Percentiles rank a stretch among this genome's conserved stretches.
phyloP scores from a whole-genome alignment of 2,888 invertebrate species.

The Rhagonycha lutea region DNA sequence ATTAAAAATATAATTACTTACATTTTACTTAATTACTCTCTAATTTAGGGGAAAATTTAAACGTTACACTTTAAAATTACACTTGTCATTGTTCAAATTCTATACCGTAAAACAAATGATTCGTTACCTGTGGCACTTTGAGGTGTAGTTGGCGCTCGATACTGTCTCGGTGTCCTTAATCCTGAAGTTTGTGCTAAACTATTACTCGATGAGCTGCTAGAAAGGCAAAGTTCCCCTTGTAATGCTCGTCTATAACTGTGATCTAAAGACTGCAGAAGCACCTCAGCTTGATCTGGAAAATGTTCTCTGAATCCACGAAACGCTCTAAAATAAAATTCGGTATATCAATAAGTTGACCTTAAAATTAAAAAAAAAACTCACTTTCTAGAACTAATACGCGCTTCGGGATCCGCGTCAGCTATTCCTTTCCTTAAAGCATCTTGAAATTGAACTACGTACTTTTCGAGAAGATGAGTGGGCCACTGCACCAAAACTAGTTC shows the following conservation, averaged over 20 bases:
- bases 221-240: slow-evolving; percentile 60
- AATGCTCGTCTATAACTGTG: slow-evolving; percentile 72
- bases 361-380: slow-evolving; percentile 50
- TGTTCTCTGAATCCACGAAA: slow-evolving; percentile 88
- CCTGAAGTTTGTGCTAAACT: slow-evolving; percentile 56
- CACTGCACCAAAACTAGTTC: slow-evolving; percentile 83
- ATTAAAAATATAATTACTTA: neutral
- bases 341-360: neutral
- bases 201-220: slow-evolving; percentile 60
- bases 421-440: slow-evolving; percentile 88
- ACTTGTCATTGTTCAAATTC: neutral
- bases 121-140: slow-evolving; percentile 51
- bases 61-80: neutral
- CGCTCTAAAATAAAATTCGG: slow-evolving; percentile 62
- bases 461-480: slow-evolving; percentile 83
- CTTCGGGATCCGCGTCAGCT: slow-evolving; percentile 91
- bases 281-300: slow-evolving; percentile 89
- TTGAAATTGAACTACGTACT: slow-evolving; percentile 74
- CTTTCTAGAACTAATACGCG: slow-evolving; percentile 81
- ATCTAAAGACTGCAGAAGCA: slow-evolving; percentile 81
- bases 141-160: slow-evolving; percentile 47
- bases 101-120: neutral
- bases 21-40: neutral
- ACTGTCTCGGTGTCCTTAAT: slow-evolving; percentile 52
- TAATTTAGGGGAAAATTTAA: slow-evolving; percentile 2